phyloP scores from a whole-genome alignment of 2,797 vertebrate genomes.

The Peromyscus attwateri region DNA sequence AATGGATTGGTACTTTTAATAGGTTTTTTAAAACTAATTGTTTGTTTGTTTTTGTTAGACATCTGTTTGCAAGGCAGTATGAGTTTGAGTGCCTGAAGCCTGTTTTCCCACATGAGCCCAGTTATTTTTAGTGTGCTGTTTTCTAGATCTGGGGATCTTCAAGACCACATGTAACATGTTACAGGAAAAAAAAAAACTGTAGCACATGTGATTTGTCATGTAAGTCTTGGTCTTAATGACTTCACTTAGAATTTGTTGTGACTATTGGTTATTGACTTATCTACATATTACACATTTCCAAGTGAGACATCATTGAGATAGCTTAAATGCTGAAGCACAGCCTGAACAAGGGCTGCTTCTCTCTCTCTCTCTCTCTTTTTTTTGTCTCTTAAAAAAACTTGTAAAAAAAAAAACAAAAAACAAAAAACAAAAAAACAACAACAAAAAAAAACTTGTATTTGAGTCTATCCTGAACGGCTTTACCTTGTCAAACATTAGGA shows the following conservation, averaged over 20 bases:
- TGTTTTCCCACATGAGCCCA: background rate
- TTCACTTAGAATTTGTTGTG: slow-evolving; percentile 43
- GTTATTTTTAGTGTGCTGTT: slow-evolving; percentile 16
- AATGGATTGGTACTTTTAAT: background rate
- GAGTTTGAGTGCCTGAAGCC: background rate
- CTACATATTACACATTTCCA: slow-evolving; percentile 48
- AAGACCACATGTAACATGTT: background rate
- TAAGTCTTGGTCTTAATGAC: slow-evolving; percentile 40
- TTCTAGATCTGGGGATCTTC: background rate
- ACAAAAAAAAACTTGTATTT: slow-evolving; percentile 61
- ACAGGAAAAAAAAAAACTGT: background rate
- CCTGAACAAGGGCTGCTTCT: background rate
- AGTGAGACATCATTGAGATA: slow-evolving; percentile 18
- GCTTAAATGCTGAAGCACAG: slow-evolving; percentile 8
- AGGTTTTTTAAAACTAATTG: background rate
- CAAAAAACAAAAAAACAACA: too few relatives aligned
- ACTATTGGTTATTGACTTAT: slow-evolving; percentile 45
- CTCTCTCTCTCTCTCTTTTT: background rate
- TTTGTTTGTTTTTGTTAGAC: background rate
- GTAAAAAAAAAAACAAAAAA: too few relatives aligned
- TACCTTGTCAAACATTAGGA: slow-evolving; percentile 30
- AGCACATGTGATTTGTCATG: background rate
- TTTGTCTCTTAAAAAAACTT: too few relatives aligned
- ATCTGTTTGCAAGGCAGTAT: background rate
- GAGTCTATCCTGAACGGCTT: slow-evolving; percentile 12